phyloP scores from a whole-genome alignment of 2,888 invertebrate species.

The Pogonocherus hispidulus region DNA sequence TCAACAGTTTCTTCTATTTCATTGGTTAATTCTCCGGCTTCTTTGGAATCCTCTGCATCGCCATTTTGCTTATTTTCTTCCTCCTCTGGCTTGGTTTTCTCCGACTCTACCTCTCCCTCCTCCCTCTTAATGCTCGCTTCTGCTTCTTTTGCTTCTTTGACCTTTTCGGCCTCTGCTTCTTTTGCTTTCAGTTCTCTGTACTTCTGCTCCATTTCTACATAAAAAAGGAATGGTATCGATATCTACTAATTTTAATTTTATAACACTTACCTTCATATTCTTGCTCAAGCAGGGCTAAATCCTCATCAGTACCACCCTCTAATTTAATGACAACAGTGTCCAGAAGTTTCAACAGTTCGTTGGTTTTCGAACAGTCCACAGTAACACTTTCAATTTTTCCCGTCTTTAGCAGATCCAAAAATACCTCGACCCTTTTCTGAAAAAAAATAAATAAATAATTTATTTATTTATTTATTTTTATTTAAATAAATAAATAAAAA shows the following conservation, averaged over 20 bases:
- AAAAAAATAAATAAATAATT: no score
- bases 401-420: conserved; percentile 84
- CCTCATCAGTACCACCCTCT: conserved; percentile 93
- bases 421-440: conserved; percentile 90
- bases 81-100: conserved; percentile 44
- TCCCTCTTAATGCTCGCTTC: conserved; percentile 61
- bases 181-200: conserved; percentile 59
- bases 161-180: conserved; percentile 54
- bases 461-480: no score
- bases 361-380: conserved; percentile 89
- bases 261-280: conserved; percentile 68
- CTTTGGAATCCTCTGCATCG: conserved; percentile 67
- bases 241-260: background rate
- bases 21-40: conserved; percentile 54
- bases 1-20: conserved; percentile 50
- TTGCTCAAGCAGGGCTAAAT: conserved; percentile 87
- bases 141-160: conserved; percentile 57
- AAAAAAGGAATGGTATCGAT: background rate
- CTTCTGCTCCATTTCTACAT: conserved; percentile 61
- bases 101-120: conserved; percentile 60
- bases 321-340: conserved; percentile 97
- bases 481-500: no score
- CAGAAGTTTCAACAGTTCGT: conserved; percentile 86
- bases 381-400: conserved; percentile 82
- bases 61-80: conserved; percentile 37